A percentile compares a stretch with the other conserved stretches of the same genome.
phyloP scores from a whole-genome alignment of 2,797 vertebrate species.

The Spinus pinus region DNA sequence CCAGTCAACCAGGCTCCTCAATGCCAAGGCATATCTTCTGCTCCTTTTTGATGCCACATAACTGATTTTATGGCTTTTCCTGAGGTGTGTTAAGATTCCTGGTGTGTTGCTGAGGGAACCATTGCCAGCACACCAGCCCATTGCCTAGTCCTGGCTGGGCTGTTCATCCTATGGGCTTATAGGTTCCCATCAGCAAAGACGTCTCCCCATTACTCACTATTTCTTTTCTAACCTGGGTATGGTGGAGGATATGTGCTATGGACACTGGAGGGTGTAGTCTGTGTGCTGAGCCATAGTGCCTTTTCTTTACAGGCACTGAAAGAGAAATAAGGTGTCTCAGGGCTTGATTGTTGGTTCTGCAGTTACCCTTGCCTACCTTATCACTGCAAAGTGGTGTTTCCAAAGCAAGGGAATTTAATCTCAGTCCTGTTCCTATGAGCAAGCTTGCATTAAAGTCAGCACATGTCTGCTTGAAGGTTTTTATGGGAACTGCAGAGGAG shows the following conservation, averaged over 20 bases:
- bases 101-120: rapidly evolving
- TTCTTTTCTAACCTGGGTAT: not conserved
- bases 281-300: not conserved
- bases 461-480: not conserved
- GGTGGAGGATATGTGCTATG: not conserved
- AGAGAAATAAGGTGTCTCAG: not conserved
- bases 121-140: rapidly evolving
- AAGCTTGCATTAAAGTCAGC: not conserved
- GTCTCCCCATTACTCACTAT: not conserved
- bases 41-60: not conserved
- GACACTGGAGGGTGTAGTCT: not conserved
- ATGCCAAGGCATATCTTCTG: not conserved
- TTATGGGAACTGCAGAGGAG: not conserved
- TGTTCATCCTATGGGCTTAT: not conserved
- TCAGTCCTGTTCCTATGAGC: not conserved
- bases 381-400: not conserved
- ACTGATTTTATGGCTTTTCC: not conserved
- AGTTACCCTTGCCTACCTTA: not conserved
- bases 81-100: rapidly evolving
- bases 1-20: not conserved
- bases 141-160: not conserved
- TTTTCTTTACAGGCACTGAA: not conserved
- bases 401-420: not conserved
- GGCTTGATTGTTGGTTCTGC: not conserved
- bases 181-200: not conserved